phyloP scores from a whole-genome alignment of 2,888 invertebrate species.

The Leptinotarsa tumamoca region DNA sequence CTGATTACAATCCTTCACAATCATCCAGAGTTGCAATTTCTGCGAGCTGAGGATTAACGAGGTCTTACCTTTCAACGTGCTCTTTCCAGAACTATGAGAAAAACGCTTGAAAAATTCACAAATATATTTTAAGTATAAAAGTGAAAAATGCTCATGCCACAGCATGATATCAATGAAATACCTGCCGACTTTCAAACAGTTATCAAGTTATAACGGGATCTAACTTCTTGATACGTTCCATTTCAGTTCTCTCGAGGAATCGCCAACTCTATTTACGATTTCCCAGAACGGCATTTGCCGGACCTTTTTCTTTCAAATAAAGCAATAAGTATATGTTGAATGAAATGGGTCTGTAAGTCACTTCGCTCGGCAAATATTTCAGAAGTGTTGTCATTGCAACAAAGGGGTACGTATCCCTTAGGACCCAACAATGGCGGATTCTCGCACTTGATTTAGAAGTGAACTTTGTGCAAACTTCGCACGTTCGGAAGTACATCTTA shows the following conservation, averaged over 20 bases:
- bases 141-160: too few relatives aligned
- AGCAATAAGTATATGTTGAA: constrained; percentile 39
- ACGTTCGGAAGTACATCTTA: constrained; percentile 59
- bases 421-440: constrained; percentile 52
- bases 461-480: constrained; percentile 58
- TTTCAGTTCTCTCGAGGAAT: neutral
- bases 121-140: too few relatives aligned
- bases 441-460: constrained; percentile 57
- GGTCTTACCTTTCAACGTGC: too few relatives aligned
- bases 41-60: too few relatives aligned
- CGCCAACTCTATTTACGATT: neutral
- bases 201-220: neutral
- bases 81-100: too few relatives aligned
- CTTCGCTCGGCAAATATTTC: constrained; percentile 48
- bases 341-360: constrained; percentile 42
- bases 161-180: too few relatives aligned
- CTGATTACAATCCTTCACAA: too few relatives aligned
- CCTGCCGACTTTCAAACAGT: too few relatives aligned
- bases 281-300: neutral
- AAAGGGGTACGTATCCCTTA: constrained; percentile 52
- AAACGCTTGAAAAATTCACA: too few relatives aligned
- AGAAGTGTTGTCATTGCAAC: constrained; percentile 53
- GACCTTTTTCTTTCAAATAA: constrained; percentile 29
- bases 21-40: too few relatives aligned
- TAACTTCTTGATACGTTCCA: neutral